Evolutionary conservation across 2,888 invertebrate species (phyloP).

Genomic region (Chloroclysta siterata): DNA sequence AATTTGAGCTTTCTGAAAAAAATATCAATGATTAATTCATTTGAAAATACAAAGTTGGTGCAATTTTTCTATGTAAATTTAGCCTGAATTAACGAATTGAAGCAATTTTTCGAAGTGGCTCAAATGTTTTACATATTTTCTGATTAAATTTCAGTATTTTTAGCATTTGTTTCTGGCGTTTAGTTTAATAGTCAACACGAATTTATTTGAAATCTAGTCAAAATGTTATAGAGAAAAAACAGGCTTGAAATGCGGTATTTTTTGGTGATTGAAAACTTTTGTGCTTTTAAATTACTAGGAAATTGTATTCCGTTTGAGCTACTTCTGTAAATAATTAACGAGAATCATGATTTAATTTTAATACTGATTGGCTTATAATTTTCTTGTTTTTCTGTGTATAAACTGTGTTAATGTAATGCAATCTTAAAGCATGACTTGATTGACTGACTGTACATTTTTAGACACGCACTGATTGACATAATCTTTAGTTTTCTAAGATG

Average conservation of each 20-base stretch:
- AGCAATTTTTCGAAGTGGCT: neutral
- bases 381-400: constrained; percentile 32
- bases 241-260: neutral
- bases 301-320: constrained; percentile 12
- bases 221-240: neutral
- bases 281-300: no score
- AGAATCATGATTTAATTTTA: constrained; percentile 19
- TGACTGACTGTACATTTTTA: constrained; percentile 44
- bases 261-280: no score
- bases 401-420: constrained; percentile 39
- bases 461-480: constrained; percentile 45
- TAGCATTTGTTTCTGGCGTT: no score
- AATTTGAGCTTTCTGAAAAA: no score
- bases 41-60: no score
- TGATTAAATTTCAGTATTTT: no score
- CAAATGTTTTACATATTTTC: neutral
- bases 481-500: neutral
- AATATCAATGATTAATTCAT: no score
- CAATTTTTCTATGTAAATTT: neutral
- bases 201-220: no score
- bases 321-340: constrained; percentile 26
- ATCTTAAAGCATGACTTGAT: constrained; percentile 51
- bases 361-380: constrained; percentile 15
- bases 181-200: no score
- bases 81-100: neutral